Evolutionary conservation across 2,113 vertebrate species (phyloP), one percentile per base, ranked within the genome.

Genomic region (Tetrao urogallus): DNA sequence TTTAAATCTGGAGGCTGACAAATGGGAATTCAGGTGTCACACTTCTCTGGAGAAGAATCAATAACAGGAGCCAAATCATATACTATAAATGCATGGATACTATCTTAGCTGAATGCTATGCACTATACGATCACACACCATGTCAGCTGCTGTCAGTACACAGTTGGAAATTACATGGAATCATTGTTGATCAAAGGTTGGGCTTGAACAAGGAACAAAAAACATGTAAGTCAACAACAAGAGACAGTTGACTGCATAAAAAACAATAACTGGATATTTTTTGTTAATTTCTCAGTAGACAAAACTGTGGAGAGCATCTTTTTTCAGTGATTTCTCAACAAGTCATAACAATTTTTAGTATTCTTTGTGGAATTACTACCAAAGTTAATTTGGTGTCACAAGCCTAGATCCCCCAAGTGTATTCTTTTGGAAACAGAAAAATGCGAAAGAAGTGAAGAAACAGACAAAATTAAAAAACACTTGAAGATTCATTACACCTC

Each of bases 391-490:
- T 69, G 40, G 66, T 45, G 63, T 10, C 43, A 14, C 60, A 85
- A 71, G 16, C 56, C 73, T 81, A 34, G 45, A 84, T 87, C 90
- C 71, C 40, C 67, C 43, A 58, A 54, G 22, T 17, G 72, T 38
- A 17, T 88, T 42, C 54, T 90, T 42, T 57, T 79, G 70, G 58
- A 96, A 89, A 84, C 12, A 93, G 61, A 86, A 73, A 63, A 87
- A 89, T 66, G 50, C 4, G 3, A 40, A 2, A 64, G 65, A 92
- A 91, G 36, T 19, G 56, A 81, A 69, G 57, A 83, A 86, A 78
- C 36, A 94, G 70, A 22, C 54, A 70, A 93, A 94, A 91, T 90
- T 65, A 81, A 94, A 91, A 72, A 91, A 72, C 66, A 90, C 84
- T 50, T 27, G 66, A 75, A 83, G 80, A 90, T 80, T 93, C 86